Conservation (phyloP, 2,113 vertebrate species). For the Prunella fulvescens region DNA sequence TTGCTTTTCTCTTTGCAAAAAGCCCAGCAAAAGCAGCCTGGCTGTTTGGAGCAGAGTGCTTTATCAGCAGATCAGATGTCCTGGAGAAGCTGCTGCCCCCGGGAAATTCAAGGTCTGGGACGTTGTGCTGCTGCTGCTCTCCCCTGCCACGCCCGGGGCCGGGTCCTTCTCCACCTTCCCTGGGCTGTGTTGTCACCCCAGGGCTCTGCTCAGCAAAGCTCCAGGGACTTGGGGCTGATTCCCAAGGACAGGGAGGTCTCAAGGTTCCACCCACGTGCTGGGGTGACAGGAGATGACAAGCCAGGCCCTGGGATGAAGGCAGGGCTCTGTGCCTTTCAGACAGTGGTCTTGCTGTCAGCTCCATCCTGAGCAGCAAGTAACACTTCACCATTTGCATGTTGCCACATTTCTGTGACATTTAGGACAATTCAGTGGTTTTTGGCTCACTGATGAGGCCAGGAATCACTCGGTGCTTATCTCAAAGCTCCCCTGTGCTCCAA, state of each 20-base stretch:
- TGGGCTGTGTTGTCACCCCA: not conserved
- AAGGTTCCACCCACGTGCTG: accelerated
- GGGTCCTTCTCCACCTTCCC: not conserved
- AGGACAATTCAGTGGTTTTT: not conserved
- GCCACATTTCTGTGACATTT: not conserved
- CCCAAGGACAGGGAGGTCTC: not conserved
- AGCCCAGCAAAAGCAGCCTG: not conserved
- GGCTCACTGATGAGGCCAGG: not conserved
- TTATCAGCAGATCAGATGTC: conserved; percentile 1
- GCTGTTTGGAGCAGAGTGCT: not conserved
- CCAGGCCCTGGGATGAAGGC: not conserved
- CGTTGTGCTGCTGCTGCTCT: not conserved
- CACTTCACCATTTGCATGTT: not conserved
- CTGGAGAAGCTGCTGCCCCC: not conserved
- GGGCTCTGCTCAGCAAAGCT: not conserved
- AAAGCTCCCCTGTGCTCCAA: not conserved
- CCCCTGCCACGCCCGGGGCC: not conserved
- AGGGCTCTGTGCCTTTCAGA: not conserved
- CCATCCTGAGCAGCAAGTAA: not conserved
- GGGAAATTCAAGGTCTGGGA: conserved; percentile 3
- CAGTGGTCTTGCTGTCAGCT: not conserved
- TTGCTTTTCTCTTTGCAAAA: not conserved
- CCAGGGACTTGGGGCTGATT: not conserved
- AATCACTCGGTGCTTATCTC: not conserved
- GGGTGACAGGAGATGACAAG: accelerated